A percentile compares a stretch with the other conserved stretches of the same genome.
These are phyloP conservation scores for Schrankia costaestrigalis DNA, from an alignment of 2,888 invertebrate genomes.

Conservation along the genomic window DNA sequence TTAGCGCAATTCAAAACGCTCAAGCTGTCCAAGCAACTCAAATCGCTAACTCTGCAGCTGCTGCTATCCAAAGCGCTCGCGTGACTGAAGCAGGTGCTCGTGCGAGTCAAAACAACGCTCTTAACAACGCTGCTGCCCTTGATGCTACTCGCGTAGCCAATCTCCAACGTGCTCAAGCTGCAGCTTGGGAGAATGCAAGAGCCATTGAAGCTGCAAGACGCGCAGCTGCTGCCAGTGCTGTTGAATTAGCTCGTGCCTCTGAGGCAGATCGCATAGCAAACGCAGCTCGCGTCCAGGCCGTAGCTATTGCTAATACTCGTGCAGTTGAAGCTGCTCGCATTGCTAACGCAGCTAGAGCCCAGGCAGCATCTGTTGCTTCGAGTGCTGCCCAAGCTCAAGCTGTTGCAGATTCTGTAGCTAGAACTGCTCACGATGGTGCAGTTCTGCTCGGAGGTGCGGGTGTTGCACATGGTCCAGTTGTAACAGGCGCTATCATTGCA, in stretches of 20 bases:
- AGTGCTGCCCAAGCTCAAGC: conserved; percentile 40
- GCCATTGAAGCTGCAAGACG: conserved; percentile 68
- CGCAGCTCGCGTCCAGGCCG: conserved; percentile 68
- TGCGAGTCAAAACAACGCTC: conserved; percentile 63
- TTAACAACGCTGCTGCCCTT: conserved; percentile 67
- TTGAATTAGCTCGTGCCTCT: conserved; percentile 36
- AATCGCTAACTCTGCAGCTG: conserved; percentile 68
- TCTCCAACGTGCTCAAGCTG: conserved; percentile 68
- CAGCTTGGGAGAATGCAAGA: conserved; percentile 67
- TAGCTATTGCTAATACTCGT: conserved; percentile 68
- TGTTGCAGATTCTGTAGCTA: conserved; percentile 29
- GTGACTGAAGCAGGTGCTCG: conserved; percentile 67
- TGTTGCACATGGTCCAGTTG: conserved; percentile 22
- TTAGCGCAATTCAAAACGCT: conserved; percentile 72
- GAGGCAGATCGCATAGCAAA: conserved; percentile 54
- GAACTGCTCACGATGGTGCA: conserved; percentile 59
- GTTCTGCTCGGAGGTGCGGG: conserved; percentile 48
- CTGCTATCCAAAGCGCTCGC: conserved; percentile 70
- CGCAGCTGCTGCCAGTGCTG: conserved; percentile 29
- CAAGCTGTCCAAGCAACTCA: conserved; percentile 69
- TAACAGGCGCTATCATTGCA: conserved; percentile 27
- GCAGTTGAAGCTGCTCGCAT: conserved; percentile 70
- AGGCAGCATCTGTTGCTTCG: conserved; percentile 29
- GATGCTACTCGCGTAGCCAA: conserved; percentile 70
- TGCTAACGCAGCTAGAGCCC: conserved; percentile 45